Evolutionary conservation across 2,113 vertebrate genomes (phyloP).

Genomic region (Hemiprocne comata): DNA sequence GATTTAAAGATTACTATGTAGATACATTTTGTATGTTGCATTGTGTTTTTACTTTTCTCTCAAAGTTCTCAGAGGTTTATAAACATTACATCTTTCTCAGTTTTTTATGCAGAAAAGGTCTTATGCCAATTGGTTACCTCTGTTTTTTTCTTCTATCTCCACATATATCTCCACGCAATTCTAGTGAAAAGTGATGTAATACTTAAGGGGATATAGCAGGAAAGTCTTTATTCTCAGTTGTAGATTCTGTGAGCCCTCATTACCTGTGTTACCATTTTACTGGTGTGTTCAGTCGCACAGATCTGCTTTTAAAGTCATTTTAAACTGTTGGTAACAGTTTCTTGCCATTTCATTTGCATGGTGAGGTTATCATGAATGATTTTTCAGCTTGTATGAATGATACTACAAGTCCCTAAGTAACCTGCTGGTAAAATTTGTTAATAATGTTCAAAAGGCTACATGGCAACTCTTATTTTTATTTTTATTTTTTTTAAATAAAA

Average conservation of each 20-base stretch:
- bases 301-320: background rate
- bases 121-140: background rate
- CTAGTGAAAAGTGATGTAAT: background rate
- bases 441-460: background rate
- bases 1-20: background rate
- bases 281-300: background rate
- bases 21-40: background rate
- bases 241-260: background rate
- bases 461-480: background rate
- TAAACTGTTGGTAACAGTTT: background rate
- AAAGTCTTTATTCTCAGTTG: background rate
- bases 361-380: background rate
- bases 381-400: background rate
- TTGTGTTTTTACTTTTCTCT: background rate
- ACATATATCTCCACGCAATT: background rate
- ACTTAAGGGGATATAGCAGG: background rate
- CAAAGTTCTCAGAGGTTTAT: background rate
- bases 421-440: background rate
- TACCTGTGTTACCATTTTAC: background rate
- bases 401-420: background rate
- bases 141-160: background rate
- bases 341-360: background rate
- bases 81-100: background rate
- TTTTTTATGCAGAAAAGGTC: background rate
- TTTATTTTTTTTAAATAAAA: background rate